Base-by-base conservation (phyloP, 2,888 invertebrate species). In the Patella ulyssiponensis region DNA sequence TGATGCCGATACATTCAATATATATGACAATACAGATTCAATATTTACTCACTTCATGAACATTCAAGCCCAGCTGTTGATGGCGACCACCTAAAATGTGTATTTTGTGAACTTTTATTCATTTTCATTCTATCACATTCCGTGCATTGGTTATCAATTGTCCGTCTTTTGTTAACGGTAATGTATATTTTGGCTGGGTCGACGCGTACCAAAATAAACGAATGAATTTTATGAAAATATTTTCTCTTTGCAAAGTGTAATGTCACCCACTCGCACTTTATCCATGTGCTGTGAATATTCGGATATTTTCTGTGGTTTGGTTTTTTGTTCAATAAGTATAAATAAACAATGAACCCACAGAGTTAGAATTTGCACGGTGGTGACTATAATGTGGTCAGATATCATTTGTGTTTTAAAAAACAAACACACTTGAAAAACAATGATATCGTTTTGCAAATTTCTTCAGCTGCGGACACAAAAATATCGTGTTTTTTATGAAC, bases 31-130 rank as follows among this genome's bases (percentile, higher is more conserved):
- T 64, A 23, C 23, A 23, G 64, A 3, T 64, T 64, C 64, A 64
- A 64, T 64, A 64, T 64, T 64, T 11, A 64, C 64, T 23, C 64
- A 64, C 23, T 64, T 23, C 44, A 44, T 64, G 20, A 64, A 64
- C 64, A 23, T 64, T 64, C 20, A 20, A 23, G 64, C 64, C 23
- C 64, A 64, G 20, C 64, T 64, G 64, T 64, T 23, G 64, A 20
- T 23, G 23, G 23, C 23, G 20, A 14, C 64, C 64, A 64, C 64
- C 64, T 64, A 23, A 23, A 20, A 23, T 64, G 64, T 64, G 20
- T 64, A 64, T 64, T 64, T 64, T 23, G 20, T 64, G 20, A 64
- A 64, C 44, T 64, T 64, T 64, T 64, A 64, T 64, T 64, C 64
- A 64, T 64, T 64, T 64, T 20, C 9, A 11, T 23, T 44, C 44